phyloP scores from a whole-genome alignment of 2,888 invertebrate genomes.

The Ditylenchus weischeri region DNA sequence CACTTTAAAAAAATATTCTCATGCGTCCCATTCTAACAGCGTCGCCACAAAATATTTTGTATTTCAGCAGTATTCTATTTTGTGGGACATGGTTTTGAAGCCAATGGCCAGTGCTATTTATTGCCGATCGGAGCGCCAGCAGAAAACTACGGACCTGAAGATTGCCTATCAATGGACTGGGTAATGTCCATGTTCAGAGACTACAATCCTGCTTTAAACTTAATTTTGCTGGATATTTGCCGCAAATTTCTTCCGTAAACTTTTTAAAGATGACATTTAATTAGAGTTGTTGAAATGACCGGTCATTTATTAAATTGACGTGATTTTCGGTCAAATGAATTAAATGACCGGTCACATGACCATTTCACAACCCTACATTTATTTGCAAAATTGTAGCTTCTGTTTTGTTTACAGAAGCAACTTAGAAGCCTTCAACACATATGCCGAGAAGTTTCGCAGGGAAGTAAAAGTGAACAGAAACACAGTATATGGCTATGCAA shows the following conservation, averaged over 20 bases:
- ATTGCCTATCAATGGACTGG: slow-evolving; percentile 59
- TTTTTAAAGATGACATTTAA: background rate
- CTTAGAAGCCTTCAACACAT: slow-evolving; percentile 37
- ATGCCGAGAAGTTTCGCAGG: slow-evolving; percentile 46
- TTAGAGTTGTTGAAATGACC: too few species aligned
- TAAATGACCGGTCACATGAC: too few species aligned
- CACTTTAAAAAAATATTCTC: background rate
- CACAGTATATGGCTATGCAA: slow-evolving; percentile 50
- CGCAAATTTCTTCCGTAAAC: slow-evolving; percentile 56
- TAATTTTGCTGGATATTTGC: slow-evolving; percentile 62
- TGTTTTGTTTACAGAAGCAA: slow-evolving; percentile 27
- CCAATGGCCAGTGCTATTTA: slow-evolving; percentile 60
- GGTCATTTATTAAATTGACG: too few species aligned
- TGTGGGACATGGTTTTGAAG: slow-evolving; percentile 62
- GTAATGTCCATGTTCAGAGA: slow-evolving; percentile 56
- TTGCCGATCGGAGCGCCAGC: slow-evolving; percentile 60
- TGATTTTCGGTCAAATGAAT: too few species aligned
- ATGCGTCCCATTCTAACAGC: background rate
- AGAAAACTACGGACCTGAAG: slow-evolving; percentile 50
- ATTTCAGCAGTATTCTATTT: slow-evolving; percentile 60
- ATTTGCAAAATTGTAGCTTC: too few species aligned
- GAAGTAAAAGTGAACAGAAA: slow-evolving; percentile 47
- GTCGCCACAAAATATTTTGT: too few species aligned
- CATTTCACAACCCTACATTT: too few species aligned
- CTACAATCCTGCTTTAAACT: slow-evolving; percentile 59